These are phyloP conservation scores for Stichopus horrens DNA, from an alignment of 53 echinoderm and acorn worm genomes.

Conservation along the genomic window DNA sequence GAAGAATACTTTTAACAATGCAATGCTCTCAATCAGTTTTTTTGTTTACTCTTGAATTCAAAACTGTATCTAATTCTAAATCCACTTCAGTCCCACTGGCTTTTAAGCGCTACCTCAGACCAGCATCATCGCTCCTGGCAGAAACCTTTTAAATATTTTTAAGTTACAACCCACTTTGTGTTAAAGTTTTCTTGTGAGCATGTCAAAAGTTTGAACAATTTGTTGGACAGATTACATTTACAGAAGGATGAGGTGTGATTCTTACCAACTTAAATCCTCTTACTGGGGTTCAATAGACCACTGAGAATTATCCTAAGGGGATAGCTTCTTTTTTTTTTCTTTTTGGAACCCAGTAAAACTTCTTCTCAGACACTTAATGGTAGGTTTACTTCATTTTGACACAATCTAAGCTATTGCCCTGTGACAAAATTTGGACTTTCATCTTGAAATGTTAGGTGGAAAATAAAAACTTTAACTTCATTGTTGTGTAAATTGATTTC, in stretches of 20 bases:
- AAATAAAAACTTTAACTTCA: too few species aligned
- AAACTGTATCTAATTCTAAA: slow-evolving; percentile 2
- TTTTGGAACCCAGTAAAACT: too few species aligned
- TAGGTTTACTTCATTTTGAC: too few species aligned
- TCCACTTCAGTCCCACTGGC: too few species aligned
- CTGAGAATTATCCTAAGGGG: not conserved
- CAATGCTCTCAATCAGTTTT: not conserved
- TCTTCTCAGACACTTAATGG: too few species aligned
- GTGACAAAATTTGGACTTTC: too few species aligned
- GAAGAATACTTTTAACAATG: not conserved
- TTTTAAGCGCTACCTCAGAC: not conserved
- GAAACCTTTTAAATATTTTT: not conserved
- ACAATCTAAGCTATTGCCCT: too few species aligned
- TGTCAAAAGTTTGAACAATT: slow-evolving; percentile 3
- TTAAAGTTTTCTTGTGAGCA: not conserved
- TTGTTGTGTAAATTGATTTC: too few species aligned
- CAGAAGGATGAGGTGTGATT: not conserved
- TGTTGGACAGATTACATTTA: not conserved
- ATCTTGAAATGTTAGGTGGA: too few species aligned
- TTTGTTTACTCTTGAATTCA: not conserved
- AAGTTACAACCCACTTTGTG: not conserved
- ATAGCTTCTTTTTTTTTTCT: not conserved
- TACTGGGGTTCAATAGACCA: not conserved
- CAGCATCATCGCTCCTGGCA: not conserved
- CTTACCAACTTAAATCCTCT: slow-evolving; percentile 10